These are phyloP conservation scores for Hydrochoerus hydrochaeris DNA, from an alignment of 2,113 vertebrate species.

Conservation along the genomic window DNA sequence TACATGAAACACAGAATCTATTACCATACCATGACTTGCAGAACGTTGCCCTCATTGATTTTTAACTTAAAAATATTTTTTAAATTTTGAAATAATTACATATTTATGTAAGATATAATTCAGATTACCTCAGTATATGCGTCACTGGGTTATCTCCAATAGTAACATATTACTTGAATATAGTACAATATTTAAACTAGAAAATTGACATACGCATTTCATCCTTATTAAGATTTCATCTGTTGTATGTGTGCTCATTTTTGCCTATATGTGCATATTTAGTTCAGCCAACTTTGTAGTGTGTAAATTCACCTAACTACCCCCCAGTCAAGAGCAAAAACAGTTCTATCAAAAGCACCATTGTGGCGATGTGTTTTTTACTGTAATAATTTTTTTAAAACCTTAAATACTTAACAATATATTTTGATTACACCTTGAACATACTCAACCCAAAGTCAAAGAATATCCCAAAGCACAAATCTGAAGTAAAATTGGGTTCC, in stretches of 20 bases:
- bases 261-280: background rate
- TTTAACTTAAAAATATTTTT: background rate
- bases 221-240: background rate
- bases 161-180: background rate
- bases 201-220: background rate
- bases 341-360: background rate
- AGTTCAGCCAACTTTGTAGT: background rate
- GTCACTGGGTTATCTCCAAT: background rate
- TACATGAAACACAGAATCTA: background rate
- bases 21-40: background rate
- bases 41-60: background rate
- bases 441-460: too few species aligned
- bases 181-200: background rate
- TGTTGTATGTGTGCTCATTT: background rate
- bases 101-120: background rate
- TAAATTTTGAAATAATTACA: background rate
- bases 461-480: background rate
- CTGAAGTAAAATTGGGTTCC: background rate
- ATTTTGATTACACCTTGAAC: too few species aligned
- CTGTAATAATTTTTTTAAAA: background rate
- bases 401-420: too few species aligned
- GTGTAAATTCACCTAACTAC: background rate
- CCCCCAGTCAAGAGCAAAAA: background rate
- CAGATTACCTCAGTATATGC: background rate
- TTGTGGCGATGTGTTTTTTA: background rate